Evolutionary conservation across 2,113 vertebrate genomes (phyloP).

Genomic region (Cercocebus atys): DNA sequence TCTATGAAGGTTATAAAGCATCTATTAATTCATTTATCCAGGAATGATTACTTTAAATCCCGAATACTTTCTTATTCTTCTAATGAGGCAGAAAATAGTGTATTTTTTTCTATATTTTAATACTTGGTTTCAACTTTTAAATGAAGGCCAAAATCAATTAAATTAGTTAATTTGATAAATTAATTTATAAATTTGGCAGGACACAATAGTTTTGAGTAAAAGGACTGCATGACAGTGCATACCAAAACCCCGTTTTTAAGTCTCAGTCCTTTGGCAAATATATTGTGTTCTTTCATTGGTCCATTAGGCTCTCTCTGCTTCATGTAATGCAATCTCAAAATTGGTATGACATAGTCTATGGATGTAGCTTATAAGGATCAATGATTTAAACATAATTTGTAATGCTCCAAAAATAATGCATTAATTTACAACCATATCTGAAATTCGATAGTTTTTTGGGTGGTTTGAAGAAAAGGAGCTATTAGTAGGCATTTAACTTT

Average conservation of each 20-base stretch:
- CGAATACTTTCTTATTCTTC: constrained; percentile 39
- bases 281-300: neutral
- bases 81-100: neutral
- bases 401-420: constrained; percentile 1
- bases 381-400: constrained; percentile 37
- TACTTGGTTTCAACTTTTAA: constrained; percentile 26
- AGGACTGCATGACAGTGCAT: neutral
- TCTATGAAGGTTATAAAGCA: constrained; percentile 31
- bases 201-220: neutral
- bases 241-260: neutral
- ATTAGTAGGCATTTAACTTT: neutral
- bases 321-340: constrained; percentile 32
- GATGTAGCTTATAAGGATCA: neutral
- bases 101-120: neutral
- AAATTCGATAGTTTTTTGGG: neutral
- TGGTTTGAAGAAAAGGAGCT: neutral
- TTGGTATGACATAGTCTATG: neutral
- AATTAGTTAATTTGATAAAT: constrained; percentile 23
- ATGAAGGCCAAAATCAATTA: neutral
- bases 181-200: neutral
- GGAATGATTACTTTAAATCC: constrained; percentile 27
- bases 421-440: neutral
- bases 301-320: neutral
- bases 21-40: constrained; percentile 48
- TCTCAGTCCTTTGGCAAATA: neutral